Evolutionary conservation across 1,140 invertebrate species (phyloP).

Genomic region (Hylaeus volcanicus): DNA sequence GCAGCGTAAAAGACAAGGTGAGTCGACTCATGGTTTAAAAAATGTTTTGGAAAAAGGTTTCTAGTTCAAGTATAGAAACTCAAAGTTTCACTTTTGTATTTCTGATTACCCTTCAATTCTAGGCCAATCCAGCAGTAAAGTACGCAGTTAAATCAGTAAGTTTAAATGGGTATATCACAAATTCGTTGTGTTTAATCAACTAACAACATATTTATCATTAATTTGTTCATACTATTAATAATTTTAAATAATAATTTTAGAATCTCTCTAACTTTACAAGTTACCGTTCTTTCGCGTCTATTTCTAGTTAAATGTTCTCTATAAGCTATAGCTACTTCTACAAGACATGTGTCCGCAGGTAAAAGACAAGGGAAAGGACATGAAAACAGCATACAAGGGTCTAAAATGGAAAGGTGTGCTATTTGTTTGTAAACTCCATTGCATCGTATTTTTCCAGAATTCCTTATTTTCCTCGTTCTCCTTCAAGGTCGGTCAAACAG

Average conservation of each 20-base stretch:
- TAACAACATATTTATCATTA: not conserved
- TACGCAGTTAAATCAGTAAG: constrained; percentile 90
- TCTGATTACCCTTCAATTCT: constrained; percentile 72
- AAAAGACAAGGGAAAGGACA: constrained; percentile 88
- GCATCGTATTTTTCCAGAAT: not conserved
- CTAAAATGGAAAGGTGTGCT: constrained; percentile 84
- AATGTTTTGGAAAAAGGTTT: not conserved
- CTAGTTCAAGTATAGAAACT: not conserved
- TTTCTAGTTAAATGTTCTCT: not conserved
- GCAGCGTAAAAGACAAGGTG: constrained; percentile 89
- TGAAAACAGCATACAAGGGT: constrained; percentile 88
- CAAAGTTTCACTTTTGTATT: constrained; percentile 17
- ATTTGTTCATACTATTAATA: not conserved
- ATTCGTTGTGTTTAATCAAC: not conserved
- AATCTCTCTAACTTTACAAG: no score
- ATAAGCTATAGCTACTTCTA: not conserved
- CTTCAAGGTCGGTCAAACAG: constrained; percentile 76
- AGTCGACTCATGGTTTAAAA: constrained; percentile 43
- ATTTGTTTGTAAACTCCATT: not conserved
- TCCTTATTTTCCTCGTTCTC: not conserved
- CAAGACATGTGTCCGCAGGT: constrained; percentile 80
- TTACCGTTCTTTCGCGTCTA: not conserved
- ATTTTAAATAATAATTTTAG: no score
- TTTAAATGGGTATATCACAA: constrained; percentile 16
- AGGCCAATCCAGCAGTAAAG: constrained; percentile 91